Percentiles rank a stretch among this genome's conserved stretches.
Evolutionary conservation across 2,888 invertebrate species (phyloP).

Genomic region (Carpatolechia fugitivella): DNA sequence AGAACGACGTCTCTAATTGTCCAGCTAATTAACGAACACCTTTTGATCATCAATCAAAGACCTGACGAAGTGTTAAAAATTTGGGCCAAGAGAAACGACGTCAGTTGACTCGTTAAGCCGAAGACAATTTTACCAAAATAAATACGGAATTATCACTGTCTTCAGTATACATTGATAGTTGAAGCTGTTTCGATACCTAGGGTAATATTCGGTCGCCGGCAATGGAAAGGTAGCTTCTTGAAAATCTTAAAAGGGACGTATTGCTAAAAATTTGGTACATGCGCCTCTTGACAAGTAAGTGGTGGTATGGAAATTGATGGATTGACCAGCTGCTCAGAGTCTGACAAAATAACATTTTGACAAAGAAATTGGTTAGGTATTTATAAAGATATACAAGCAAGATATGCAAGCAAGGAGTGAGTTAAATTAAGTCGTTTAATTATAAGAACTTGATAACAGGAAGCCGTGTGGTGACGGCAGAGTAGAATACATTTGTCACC

Average conservation of each 20-base stretch:
- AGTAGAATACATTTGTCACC: too few species aligned
- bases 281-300: slow-evolving; percentile 39
- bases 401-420: too few species aligned
- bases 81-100: slow-evolving; percentile 36
- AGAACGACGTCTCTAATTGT: slow-evolving; percentile 46
- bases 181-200: neutral
- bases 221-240: neutral
- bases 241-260: neutral
- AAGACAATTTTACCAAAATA: slow-evolving; percentile 16
- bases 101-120: slow-evolving; percentile 34
- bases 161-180: neutral
- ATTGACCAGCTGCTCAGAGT: slow-evolving; percentile 32
- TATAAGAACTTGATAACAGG: too few species aligned
- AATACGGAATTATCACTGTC: neutral
- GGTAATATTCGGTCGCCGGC: neutral
- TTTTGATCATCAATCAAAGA: slow-evolving; percentile 55
- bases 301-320: slow-evolving; percentile 39
- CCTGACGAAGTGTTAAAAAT: slow-evolving; percentile 41
- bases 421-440: too few species aligned
- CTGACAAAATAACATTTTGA: slow-evolving; percentile 32
- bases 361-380: too few species aligned
- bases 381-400: too few species aligned
- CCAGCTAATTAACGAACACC: slow-evolving; percentile 55
- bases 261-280: slow-evolving; percentile 19
- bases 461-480: too few species aligned